phyloP scores from a whole-genome alignment of 64 coral and sea anemone genomes.

The Hydrozoanthus tunicans region DNA sequence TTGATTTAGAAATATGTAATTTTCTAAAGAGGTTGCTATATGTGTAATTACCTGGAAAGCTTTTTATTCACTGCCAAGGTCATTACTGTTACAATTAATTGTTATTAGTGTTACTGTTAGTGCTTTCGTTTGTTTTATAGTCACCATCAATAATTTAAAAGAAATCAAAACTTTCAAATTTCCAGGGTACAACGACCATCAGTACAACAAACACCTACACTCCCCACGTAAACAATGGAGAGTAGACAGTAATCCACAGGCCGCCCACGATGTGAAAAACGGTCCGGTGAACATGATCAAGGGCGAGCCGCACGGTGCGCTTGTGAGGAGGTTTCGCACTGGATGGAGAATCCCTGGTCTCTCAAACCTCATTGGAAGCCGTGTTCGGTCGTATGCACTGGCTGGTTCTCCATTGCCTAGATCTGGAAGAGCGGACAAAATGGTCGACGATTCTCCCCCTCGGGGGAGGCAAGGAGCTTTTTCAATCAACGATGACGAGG shows the following conservation, averaged over 20 bases:
- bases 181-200: background rate
- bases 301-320: background rate
- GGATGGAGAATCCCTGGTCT: conserved; percentile 41
- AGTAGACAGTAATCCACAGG: background rate
- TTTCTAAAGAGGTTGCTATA: too few relatives aligned
- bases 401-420: background rate
- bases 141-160: background rate
- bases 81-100: background rate
- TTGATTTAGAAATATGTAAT: too few relatives aligned
- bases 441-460: conserved; percentile 8
- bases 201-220: background rate
- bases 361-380: background rate
- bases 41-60: too few relatives aligned
- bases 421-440: background rate
- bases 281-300: background rate
- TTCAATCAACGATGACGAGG: conserved; percentile 17
- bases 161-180: background rate
- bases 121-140: background rate
- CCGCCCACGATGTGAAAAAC: background rate
- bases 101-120: background rate
- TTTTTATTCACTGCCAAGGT: background rate
- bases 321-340: conserved; percentile 29
- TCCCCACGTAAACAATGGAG: background rate
- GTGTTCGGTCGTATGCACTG: background rate
- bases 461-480: conserved; percentile 8